phyloP scores from a whole-genome alignment of 1,140 invertebrate species.

The silkworm (Bombyx mori) region ASM3026992v2 NC_085126.1:4814501-4815000 shows the following conservation, averaged over 20 bases:
- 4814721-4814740: too few species aligned
- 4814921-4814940: constrained; percentile 17
- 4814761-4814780: too few species aligned
- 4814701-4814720: too few species aligned
- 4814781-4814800: too few species aligned
- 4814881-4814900: constrained; percentile 34
- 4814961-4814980: constrained; percentile 24
- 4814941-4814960: constrained; percentile 47
- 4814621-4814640: too few species aligned
- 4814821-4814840: background rate
- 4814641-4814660: too few species aligned
- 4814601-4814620: too few species aligned
- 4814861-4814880: constrained; percentile 7
- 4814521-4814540: constrained; percentile 20
- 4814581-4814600: too few species aligned
- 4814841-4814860: constrained; percentile 20
- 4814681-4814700: too few species aligned
- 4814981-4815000: constrained; percentile 23
- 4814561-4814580: background rate
- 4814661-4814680: too few species aligned
- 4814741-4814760: too few species aligned
- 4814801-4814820: too few species aligned
- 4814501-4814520: constrained; percentile 9
- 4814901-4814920: constrained; percentile 55
- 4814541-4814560: constrained; percentile 20